These are phyloP conservation scores for Tetropium fuscum DNA, from an alignment of 2,888 invertebrate genomes.

Conservation along the genomic window DNA sequence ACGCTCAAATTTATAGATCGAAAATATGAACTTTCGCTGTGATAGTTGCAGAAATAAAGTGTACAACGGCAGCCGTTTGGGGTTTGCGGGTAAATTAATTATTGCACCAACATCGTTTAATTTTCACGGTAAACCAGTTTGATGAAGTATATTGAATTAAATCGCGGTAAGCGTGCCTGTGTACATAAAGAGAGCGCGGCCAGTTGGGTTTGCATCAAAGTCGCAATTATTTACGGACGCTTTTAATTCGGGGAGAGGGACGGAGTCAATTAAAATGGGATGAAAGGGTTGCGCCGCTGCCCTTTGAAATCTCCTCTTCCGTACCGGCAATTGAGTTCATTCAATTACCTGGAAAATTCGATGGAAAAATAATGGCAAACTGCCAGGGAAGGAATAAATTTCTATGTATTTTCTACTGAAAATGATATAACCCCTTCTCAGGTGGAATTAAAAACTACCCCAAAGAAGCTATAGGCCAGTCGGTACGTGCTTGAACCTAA, in stretches of 20 bases:
- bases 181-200: neutral
- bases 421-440: too few species aligned
- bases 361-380: conserved; percentile 18
- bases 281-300: conserved; percentile 14
- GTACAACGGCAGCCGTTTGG: too few species aligned
- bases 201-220: conserved; percentile 18
- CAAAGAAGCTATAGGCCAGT: too few species aligned
- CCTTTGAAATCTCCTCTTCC: conserved; percentile 17
- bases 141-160: conserved; percentile 6
- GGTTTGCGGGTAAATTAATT: too few species aligned
- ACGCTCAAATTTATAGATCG: too few species aligned
- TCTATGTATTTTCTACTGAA: too few species aligned
- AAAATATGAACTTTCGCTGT: too few species aligned
- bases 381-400: neutral
- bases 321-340: conserved; percentile 20
- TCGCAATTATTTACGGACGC: conserved; percentile 20
- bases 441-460: too few species aligned
- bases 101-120: conserved; percentile 9
- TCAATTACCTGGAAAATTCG: conserved; percentile 29
- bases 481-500: too few species aligned
- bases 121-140: conserved; percentile 14
- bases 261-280: conserved; percentile 7
- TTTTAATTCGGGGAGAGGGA: conserved; percentile 10
- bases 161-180: neutral
- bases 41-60: too few species aligned